phyloP scores from a whole-genome alignment of 2,888 invertebrate genomes.

The Ophion ellenae region DNA sequence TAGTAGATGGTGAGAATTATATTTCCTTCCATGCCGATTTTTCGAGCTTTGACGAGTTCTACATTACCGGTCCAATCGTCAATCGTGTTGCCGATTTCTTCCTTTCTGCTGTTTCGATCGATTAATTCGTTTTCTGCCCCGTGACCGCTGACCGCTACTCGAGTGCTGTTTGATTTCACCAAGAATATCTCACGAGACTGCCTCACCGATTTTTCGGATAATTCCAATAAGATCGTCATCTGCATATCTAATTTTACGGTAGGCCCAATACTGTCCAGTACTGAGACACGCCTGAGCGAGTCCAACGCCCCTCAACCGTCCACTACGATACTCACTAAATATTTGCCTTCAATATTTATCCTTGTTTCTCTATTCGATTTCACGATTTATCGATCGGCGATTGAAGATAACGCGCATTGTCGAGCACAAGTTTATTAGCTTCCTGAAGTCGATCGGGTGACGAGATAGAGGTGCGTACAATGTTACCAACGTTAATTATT shows the following conservation, averaged over 20 bases:
- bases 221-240: too few species aligned
- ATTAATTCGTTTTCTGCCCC: too few species aligned
- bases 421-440: not conserved
- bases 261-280: conserved; percentile 85
- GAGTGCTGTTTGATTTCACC: too few species aligned
- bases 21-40: conserved; percentile 17
- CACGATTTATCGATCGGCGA: not conserved
- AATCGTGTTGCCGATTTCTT: not conserved
- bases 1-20: conserved; percentile 90
- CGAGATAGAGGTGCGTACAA: conserved; percentile 37
- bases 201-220: too few species aligned
- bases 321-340: too few species aligned
- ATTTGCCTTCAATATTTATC: too few species aligned
- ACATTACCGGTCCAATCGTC: not conserved
- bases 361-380: too few species aligned
- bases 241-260: not conserved
- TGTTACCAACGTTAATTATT: conserved; percentile 63
- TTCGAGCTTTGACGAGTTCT: conserved; percentile 9
- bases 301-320: not conserved
- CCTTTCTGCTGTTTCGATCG: not conserved
- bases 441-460: conserved; percentile 48
- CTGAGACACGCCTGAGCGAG: conserved; percentile 77
- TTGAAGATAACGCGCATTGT: too few species aligned
- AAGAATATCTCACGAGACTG: too few species aligned
- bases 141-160: too few species aligned